A percentile compares a stretch with the other conserved stretches of the same genome.
Evolutionary conservation across 2,797 vertebrate species (phyloP).

Genomic region (Muscicapa striata): DNA sequence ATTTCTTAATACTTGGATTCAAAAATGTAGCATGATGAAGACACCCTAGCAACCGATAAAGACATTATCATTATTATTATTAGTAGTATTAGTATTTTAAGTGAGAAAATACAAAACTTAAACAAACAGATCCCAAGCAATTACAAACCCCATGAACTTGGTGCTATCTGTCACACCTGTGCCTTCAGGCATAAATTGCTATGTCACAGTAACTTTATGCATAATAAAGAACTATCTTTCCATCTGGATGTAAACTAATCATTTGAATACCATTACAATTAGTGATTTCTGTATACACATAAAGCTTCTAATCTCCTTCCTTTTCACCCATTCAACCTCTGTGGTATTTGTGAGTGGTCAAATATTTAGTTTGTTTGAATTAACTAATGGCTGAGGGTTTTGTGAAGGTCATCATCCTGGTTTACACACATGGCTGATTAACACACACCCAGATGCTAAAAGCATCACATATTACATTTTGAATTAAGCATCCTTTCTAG

Average conservation of each 20-base stretch:
- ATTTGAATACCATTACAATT: neutral
- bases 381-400: slow-evolving; percentile 42
- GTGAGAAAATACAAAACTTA: neutral
- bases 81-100: neutral
- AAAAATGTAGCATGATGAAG: neutral
- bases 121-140: neutral
- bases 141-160: neutral
- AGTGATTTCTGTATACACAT: neutral
- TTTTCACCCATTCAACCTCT: neutral
- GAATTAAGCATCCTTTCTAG: neutral
- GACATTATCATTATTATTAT: no score
- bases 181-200: neutral
- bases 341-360: neutral
- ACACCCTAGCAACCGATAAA: neutral
- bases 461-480: neutral
- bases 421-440: slow-evolving; percentile 41
- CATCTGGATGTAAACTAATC: slow-evolving; percentile 11
- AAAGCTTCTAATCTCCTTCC: neutral
- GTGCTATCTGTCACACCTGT: neutral
- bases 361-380: slow-evolving; percentile 30
- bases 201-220: neutral
- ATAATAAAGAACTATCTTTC: neutral
- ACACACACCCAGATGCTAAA: slow-evolving; percentile 8
- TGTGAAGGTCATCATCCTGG: slow-evolving; percentile 21
- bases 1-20: neutral